These are phyloP conservation scores for Struthidea cinerea DNA, from an alignment of 2,113 vertebrate genomes.

Conservation along the genomic window DNA sequence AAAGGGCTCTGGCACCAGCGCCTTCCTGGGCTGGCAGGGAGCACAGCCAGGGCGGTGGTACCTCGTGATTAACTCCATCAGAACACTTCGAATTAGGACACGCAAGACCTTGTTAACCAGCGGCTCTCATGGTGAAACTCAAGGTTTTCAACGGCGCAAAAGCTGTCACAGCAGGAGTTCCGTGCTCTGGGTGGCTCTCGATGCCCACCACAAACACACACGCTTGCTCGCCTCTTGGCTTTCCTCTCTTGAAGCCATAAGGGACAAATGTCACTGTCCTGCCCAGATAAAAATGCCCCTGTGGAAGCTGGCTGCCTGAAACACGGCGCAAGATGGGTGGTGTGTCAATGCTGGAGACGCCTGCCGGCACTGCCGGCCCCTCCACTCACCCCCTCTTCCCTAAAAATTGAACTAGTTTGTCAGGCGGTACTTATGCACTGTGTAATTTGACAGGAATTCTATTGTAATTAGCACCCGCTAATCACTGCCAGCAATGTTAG, in stretches of 20 bases:
- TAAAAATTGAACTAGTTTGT: background rate
- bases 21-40: constrained; percentile 49
- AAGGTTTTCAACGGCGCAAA: fast-evolving
- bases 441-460: constrained; percentile 47
- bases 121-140: background rate
- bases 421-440: background rate
- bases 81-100: background rate
- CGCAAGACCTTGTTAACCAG: background rate
- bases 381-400: background rate
- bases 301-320: background rate
- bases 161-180: background rate
- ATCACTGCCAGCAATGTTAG: background rate
- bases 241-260: background rate
- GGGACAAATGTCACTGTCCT: background rate
- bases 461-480: constrained; percentile 41
- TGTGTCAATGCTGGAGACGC: fast-evolving
- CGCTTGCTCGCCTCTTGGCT: fast-evolving
- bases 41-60: background rate
- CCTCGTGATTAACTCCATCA: background rate
- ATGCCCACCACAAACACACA: background rate
- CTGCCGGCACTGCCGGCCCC: background rate
- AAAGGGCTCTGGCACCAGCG: background rate
- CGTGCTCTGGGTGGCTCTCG: background rate
- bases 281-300: background rate
- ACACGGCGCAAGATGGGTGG: fast-evolving